Evolutionary conservation across 2,797 vertebrate species (phyloP).

Genomic region (Synaphobranchus kaupii): DNA sequence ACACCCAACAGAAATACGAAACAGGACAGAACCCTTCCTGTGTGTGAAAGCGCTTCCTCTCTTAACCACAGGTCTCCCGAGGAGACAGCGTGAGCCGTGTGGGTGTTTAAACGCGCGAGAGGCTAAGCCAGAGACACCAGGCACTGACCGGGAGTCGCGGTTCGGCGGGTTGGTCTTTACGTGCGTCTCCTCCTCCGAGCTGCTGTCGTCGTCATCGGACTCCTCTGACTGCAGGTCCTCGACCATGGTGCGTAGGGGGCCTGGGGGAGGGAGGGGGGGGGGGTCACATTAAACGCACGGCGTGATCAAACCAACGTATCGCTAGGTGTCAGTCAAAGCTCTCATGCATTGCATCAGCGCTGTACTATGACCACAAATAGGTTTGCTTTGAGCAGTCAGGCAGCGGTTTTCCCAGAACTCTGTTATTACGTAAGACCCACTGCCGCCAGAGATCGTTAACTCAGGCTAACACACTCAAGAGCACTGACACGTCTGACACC

Average conservation of each 20-base stretch:
- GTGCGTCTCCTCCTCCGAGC: conserved; percentile 87
- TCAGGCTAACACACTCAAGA: background rate
- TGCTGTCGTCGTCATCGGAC: conserved; percentile 93
- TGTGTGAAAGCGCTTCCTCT: background rate
- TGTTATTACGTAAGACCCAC: background rate
- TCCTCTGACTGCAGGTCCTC: conserved; percentile 93
- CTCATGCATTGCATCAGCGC: background rate
- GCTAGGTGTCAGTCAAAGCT: background rate
- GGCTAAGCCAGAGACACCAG: background rate
- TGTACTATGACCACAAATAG: background rate
- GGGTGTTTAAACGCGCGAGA: background rate
- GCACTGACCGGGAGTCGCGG: conserved; percentile 86
- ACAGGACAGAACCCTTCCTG: background rate
- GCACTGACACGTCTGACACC: background rate
- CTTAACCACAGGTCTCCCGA: background rate
- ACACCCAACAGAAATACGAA: background rate
- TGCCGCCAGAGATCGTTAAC: background rate
- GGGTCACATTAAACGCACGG: no score
- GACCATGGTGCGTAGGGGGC: conserved; percentile 92
- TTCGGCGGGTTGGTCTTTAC: conserved; percentile 85
- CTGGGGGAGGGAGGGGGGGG: conserved; percentile 45
- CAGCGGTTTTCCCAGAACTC: background rate
- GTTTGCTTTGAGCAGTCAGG: background rate
- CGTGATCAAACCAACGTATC: background rate
- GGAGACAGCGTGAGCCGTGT: background rate